A percentile compares a stretch with the other conserved stretches of the same genome.
phyloP scores from a whole-genome alignment of 2,888 invertebrate species.

The Gymnocheta viridis region DNA sequence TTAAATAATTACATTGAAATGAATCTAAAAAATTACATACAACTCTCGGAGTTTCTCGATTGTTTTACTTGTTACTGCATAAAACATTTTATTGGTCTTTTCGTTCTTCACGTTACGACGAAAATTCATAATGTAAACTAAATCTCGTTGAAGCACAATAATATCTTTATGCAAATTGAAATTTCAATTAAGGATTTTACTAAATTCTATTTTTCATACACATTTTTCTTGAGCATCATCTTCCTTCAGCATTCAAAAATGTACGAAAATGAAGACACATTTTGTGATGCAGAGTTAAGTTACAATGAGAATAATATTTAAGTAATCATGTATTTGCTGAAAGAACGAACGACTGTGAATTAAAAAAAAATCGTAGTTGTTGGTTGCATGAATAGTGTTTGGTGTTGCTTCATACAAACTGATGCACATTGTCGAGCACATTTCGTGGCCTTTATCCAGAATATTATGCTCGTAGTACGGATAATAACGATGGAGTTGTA shows the following conservation, averaged over 20 bases:
- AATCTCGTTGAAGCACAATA: constrained; percentile 53
- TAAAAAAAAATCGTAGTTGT: background rate
- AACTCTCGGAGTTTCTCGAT: no score
- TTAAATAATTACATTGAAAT: background rate
- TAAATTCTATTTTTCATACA: constrained; percentile 23
- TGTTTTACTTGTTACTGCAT: background rate
- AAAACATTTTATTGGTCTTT: background rate
- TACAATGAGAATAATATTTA: background rate
- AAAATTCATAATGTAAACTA: constrained; percentile 41
- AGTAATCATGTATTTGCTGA: background rate
- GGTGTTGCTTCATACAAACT: background rate
- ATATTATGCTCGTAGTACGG: background rate
- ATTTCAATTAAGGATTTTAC: constrained; percentile 62
- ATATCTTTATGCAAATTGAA: constrained; percentile 64
- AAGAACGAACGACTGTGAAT: background rate
- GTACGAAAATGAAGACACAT: background rate
- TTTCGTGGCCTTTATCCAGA: background rate
- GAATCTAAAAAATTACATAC: no score
- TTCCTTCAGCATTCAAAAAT: background rate
- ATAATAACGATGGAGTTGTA: background rate
- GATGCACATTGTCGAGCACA: background rate
- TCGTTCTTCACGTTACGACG: background rate
- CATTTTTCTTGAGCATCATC: background rate
- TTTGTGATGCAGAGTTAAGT: constrained; percentile 11
- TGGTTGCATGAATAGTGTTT: background rate